A percentile compares a stretch with the other conserved stretches of the same genome.
Conservation (phyloP, 2,888 invertebrate species). For the Nephrotoma flavescens region DNA sequence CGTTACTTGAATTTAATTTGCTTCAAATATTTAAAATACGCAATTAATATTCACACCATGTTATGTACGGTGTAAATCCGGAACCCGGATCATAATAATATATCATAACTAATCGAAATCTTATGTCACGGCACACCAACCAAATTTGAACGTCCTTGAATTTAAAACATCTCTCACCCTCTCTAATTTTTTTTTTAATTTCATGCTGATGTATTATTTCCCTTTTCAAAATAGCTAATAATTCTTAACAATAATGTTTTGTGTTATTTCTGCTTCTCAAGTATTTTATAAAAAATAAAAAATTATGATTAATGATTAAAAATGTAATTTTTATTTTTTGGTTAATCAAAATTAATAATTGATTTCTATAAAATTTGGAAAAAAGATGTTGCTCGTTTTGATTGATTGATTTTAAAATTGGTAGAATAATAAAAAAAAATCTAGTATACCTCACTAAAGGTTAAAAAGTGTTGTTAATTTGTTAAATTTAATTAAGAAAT, state of each 20-base stretch:
- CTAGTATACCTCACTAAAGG: background rate
- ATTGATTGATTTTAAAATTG: background rate
- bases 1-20: too few species aligned
- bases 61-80: background rate
- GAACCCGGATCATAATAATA: background rate
- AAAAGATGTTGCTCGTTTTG: background rate
- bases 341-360: background rate
- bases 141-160: background rate
- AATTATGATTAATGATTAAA: background rate
- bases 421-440: background rate
- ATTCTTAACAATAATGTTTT: background rate
- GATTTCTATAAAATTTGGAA: background rate
- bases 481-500: background rate
- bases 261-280: background rate
- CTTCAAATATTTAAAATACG: background rate
- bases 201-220: background rate
- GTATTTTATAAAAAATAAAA: background rate
- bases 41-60: background rate
- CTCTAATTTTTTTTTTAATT: background rate
- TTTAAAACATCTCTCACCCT: background rate
- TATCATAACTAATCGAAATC: background rate
- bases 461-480: background rate
- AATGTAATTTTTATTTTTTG: background rate
- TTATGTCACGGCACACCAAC: background rate
- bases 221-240: background rate